A percentile compares a stretch with the other conserved stretches of the same genome.
Conservation (phyloP, 2,113 vertebrate genomes). For the Paradoxurus hermaphroditus region DNA sequence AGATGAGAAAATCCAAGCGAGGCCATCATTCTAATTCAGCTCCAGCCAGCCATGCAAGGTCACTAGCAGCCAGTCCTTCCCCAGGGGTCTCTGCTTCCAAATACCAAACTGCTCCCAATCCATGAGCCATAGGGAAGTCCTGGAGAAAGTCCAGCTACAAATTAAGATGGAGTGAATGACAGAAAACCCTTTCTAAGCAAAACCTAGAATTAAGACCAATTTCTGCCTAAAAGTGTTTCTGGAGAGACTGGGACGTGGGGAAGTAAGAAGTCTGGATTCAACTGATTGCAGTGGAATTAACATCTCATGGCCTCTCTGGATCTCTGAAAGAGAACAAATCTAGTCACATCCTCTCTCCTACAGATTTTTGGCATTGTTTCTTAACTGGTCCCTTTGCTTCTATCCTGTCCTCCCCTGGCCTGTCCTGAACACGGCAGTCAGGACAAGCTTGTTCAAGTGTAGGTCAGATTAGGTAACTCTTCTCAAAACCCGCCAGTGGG, state of each 20-base stretch:
- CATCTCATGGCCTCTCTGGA: neutral
- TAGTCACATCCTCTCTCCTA: neutral
- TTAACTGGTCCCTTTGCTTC: neutral
- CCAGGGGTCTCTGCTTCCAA: neutral
- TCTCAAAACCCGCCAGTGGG: neutral
- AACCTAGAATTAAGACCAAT: neutral
- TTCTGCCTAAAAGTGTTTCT: neutral
- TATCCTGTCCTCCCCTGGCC: neutral
- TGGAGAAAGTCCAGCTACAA: neutral
- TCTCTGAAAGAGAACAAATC: neutral
- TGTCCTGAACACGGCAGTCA: neutral
- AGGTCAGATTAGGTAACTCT: neutral
- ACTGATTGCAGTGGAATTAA: neutral
- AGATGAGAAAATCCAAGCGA: neutral
- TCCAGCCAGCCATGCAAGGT: neutral
- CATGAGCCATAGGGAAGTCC: neutral
- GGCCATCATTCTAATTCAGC: neutral
- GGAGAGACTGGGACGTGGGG: neutral
- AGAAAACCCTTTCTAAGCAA: constrained; percentile 7
- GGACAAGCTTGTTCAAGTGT: neutral
- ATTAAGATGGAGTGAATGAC: neutral
- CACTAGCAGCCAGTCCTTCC: neutral
- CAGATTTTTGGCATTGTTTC: neutral
- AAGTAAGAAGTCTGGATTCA: neutral
- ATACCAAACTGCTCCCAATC: neutral